A percentile compares a stretch with the other conserved stretches of the same genome.
phyloP scores from a whole-genome alignment of 2,797 vertebrate species.

The Cuniculus paca region DNA sequence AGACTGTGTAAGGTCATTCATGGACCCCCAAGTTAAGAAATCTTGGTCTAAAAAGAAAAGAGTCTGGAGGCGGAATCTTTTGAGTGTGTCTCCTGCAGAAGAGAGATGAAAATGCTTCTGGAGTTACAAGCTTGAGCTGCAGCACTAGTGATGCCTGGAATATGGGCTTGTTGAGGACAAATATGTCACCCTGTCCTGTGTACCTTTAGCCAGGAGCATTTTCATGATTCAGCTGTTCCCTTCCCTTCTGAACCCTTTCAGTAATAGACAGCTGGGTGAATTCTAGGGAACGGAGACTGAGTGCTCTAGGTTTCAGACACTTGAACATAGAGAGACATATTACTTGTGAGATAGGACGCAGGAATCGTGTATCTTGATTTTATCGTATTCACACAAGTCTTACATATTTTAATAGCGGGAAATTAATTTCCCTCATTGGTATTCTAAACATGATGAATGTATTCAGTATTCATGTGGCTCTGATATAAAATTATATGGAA shows the following conservation, averaged over 20 bases:
- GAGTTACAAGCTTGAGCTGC: neutral
- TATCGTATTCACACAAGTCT: constrained; percentile 57
- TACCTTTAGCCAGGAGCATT: neutral
- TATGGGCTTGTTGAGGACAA: neutral
- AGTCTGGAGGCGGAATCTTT: neutral
- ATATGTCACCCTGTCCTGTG: neutral
- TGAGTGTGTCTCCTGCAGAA: neutral
- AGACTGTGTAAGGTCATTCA: neutral
- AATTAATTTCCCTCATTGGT: constrained; percentile 75
- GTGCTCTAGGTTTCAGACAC: neutral
- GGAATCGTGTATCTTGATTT: neutral
- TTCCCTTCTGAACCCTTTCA: neutral
- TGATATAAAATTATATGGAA: constrained; percentile 80
- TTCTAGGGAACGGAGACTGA: neutral
- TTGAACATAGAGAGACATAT: neutral
- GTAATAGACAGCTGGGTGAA: neutral
- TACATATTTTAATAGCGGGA: constrained; percentile 74
- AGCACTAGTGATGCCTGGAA: neutral
- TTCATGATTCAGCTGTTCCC: neutral
- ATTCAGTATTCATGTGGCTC: constrained; percentile 79
- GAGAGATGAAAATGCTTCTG: neutral
- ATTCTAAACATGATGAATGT: constrained; percentile 77
- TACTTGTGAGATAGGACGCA: constrained; percentile 36
- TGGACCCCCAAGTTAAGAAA: neutral
- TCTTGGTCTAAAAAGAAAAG: neutral